A percentile compares a stretch with the other conserved stretches of the same genome.
phyloP scores from a whole-genome alignment of 2,113 vertebrate species.

The Grus americana region DNA sequence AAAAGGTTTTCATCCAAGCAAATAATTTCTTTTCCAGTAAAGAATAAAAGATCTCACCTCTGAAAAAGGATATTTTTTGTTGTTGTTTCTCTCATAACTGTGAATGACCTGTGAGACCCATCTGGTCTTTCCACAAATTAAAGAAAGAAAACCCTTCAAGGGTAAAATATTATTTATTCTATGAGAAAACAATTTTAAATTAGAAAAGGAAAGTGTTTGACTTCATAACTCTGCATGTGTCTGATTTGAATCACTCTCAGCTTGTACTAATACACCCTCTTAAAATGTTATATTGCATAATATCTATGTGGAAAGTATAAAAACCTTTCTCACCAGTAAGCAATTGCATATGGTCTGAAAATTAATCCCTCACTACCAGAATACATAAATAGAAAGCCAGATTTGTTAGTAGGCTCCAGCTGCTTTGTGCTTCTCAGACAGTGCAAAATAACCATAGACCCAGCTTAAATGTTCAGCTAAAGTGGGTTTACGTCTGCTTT shows the following conservation, averaged over 20 bases:
- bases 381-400: conserved; percentile 54
- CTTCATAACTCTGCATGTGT: conserved; percentile 49
- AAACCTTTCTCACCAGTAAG: conserved; percentile 65
- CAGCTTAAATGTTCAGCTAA: conserved; percentile 19
- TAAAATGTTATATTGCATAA: conserved; percentile 67
- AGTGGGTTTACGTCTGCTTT: conserved; percentile 12
- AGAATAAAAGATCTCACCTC: conserved; percentile 68
- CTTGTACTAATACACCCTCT: conserved; percentile 56
- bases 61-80: background rate
- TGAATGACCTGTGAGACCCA: conserved; percentile 72
- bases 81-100: conserved; percentile 62
- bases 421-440: conserved; percentile 37
- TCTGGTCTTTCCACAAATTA: conserved; percentile 67
- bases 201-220: conserved; percentile 62
- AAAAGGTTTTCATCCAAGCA: conserved; percentile 76
- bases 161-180: conserved; percentile 71
- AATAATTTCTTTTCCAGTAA: conserved; percentile 75
- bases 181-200: conserved; percentile 73
- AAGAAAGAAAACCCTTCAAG: conserved; percentile 68
- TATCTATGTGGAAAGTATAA: conserved; percentile 52
- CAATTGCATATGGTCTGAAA: conserved; percentile 56
- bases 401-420: conserved; percentile 49
- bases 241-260: conserved; percentile 64
- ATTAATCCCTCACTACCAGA: conserved; percentile 51
- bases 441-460: background rate